phyloP scores from a whole-genome alignment of 2,797 vertebrate species.

The Antrozous pallidus region DNA sequence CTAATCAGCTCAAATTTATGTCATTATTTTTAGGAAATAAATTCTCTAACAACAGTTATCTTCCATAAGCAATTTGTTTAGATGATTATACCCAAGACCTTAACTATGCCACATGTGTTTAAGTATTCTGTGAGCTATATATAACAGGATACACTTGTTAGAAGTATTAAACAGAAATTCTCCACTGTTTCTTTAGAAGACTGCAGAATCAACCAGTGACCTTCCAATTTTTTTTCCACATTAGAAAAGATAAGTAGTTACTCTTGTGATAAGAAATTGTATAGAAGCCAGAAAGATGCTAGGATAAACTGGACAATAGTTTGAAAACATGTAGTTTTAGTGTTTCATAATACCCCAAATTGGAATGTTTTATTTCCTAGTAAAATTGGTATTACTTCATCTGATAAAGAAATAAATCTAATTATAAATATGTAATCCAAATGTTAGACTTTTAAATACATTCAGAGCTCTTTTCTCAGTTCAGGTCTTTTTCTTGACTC shows the following conservation, averaged over 20 bases:
- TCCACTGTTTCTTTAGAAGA: constrained; percentile 3
- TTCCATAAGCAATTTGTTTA: constrained; percentile 15
- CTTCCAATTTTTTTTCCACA: background rate
- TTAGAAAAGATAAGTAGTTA: background rate
- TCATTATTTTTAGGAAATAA: constrained; percentile 44
- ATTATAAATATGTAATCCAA: constrained; percentile 42
- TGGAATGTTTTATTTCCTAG: constrained; percentile 42
- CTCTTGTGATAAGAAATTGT: constrained; percentile 31
- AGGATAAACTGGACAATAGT: constrained; percentile 38
- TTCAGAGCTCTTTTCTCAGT: constrained; percentile 24
- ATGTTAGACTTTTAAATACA: constrained; percentile 46
- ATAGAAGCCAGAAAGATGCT: background rate
- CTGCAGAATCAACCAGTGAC: constrained; percentile 18
- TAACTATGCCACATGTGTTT: background rate
- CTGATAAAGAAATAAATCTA: constrained; percentile 43
- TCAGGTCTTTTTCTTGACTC: constrained; percentile 17
- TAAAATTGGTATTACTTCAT: constrained; percentile 48
- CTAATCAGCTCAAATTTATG: background rate
- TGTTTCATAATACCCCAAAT: constrained; percentile 14
- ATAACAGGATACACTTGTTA: background rate
- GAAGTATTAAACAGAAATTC: background rate
- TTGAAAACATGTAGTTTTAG: constrained; percentile 38
- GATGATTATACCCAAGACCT: background rate
- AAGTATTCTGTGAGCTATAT: background rate
- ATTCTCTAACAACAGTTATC: constrained; percentile 9